Percentiles rank a stretch among this genome's conserved stretches.
Evolutionary conservation across 2,888 invertebrate genomes (phyloP).

Genomic region (Machimus atricapillus): DNA sequence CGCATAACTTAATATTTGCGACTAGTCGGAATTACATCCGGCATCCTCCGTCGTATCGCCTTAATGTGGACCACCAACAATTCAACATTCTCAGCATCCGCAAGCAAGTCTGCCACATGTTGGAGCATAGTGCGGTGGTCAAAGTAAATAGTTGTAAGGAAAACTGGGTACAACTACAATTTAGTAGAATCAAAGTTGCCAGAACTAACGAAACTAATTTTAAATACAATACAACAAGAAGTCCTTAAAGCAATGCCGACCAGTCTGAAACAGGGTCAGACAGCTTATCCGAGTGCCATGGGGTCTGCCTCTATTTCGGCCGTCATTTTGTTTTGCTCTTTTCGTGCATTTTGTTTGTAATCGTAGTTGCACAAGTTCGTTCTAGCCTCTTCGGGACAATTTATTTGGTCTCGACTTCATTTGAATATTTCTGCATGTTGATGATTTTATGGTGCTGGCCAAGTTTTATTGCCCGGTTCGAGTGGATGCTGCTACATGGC

Average conservation of each 20-base stretch:
- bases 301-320: neutral
- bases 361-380: neutral
- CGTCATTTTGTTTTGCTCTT: neutral
- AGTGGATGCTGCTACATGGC: neutral
- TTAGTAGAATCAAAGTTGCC: constrained; percentile 15
- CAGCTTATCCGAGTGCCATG: neutral
- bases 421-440: neutral
- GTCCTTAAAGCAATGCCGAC: neutral
- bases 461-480: neutral
- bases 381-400: neutral
- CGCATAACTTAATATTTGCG: neutral
- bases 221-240: neutral
- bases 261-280: neutral
- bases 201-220: constrained; percentile 17
- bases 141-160: neutral
- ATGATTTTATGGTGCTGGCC: neutral
- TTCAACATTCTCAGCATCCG: neutral
- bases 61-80: neutral
- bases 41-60: neutral
- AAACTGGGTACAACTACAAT: neutral
- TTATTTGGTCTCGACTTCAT: neutral
- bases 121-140: neutral
- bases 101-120: neutral
- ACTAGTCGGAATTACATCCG: neutral
- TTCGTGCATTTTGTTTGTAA: neutral